Evolutionary conservation across 2,797 vertebrate species (phyloP).

Genomic region (Spheniscus humboldti): DNA sequence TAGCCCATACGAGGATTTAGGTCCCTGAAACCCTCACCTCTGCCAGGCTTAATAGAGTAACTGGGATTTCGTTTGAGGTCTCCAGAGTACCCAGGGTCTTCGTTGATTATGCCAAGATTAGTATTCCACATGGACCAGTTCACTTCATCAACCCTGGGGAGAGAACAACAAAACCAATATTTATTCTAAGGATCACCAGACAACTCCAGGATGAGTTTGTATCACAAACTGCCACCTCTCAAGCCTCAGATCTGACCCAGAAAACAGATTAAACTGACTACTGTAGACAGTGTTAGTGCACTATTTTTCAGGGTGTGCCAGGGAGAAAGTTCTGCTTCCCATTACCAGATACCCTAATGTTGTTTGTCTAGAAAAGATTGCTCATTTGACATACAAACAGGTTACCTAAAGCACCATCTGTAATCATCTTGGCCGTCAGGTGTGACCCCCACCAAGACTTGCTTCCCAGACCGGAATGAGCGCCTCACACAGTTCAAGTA

Average conservation of each 20-base stretch:
- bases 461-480: slow-evolving; percentile 83
- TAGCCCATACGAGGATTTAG: neutral
- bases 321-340: neutral
- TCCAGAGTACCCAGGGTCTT: slow-evolving; percentile 84
- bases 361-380: neutral
- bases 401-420: slow-evolving; percentile 82
- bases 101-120: slow-evolving; percentile 87
- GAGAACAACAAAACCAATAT: neutral
- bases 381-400: neutral
- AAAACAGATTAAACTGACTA: neutral
- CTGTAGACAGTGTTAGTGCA: neutral
- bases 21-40: slow-evolving; percentile 69
- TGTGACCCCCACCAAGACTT: slow-evolving; percentile 75
- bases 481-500: slow-evolving; percentile 79
- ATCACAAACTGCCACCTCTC: neutral
- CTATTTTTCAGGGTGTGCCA: neutral
- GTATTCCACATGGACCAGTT: slow-evolving; percentile 98
- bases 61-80: slow-evolving; percentile 70
- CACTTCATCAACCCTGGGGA: slow-evolving; percentile 89
- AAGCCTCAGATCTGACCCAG: neutral
- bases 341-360: neutral
- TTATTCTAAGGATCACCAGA: neutral
- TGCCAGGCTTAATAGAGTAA: slow-evolving; percentile 70
- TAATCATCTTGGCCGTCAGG: slow-evolving; percentile 80
- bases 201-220: neutral